These are phyloP conservation scores for Escarpia spicata DNA, from an alignment of 2,888 invertebrate genomes.

Conservation along the genomic window DNA sequence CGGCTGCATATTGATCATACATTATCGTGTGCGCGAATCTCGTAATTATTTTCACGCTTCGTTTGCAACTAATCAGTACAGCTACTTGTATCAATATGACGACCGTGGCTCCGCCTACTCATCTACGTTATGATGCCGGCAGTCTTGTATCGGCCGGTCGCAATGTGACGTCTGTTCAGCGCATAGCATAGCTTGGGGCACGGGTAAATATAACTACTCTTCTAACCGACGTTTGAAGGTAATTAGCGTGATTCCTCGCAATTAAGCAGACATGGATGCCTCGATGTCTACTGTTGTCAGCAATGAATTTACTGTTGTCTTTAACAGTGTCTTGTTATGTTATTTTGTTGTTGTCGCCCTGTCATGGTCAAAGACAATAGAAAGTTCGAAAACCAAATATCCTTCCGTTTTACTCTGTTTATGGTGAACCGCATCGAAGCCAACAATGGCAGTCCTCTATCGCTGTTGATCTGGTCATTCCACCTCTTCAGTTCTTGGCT, in stretches of 20 bases:
- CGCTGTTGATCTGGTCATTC: neutral
- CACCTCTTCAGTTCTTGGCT: too few relatives aligned
- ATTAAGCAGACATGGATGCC: too few relatives aligned
- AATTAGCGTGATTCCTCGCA: too few relatives aligned
- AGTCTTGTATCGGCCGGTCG: neutral
- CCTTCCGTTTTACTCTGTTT: neutral
- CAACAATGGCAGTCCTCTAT: neutral
- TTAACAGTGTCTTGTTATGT: neutral
- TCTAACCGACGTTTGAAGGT: too few relatives aligned
- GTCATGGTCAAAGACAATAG: neutral
- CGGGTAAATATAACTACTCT: neutral
- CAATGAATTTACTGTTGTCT: neutral
- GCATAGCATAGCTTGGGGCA: neutral
- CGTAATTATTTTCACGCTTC: conserved; percentile 14
- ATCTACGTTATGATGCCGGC: neutral
- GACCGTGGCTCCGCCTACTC: neutral
- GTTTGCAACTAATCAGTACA: neutral
- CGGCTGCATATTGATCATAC: neutral
- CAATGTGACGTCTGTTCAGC: neutral
- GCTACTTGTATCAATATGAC: neutral
- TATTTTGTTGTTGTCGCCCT: neutral
- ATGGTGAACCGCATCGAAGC: neutral
- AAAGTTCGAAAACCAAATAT: neutral
- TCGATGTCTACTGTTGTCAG: too few relatives aligned
- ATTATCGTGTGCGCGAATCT: neutral